Evolutionary conservation across 2,888 invertebrate genomes (phyloP), one percentile per base, ranked within the genome.

Genomic region (Calliopum simillimum): DNA sequence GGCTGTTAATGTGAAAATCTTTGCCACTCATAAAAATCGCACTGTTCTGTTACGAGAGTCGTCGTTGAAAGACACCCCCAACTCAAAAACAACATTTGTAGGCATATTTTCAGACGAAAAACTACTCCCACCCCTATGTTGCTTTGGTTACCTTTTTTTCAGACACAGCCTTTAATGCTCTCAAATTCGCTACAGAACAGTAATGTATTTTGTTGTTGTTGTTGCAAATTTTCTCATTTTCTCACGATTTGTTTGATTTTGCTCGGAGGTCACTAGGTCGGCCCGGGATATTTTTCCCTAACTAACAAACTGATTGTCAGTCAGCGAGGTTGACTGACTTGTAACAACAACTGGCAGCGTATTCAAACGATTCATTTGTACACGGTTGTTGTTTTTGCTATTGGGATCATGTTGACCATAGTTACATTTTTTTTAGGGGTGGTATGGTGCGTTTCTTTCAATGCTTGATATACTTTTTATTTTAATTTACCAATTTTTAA

Each of bases 191-290:
- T 16, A 16, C 13, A 41, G 47, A 64, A 19, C 19, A 19, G 61
- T 58, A 16, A 65, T 69, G 19, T 16, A 21, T 46, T 43, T 23
- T 23, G 16, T 25, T 58, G 11, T 5, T 25, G 56, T 58, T 16
- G 12, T 58, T 23, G 56, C 61, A 53, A 25, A 59, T 67, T 58
- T 49, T 25, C 49, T 47, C 59, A 47, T 33, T 41, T 67, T 47
- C 67, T 49, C 59, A 41, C 58, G 58, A 19, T 47, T 43, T 33
- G 41, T 21, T 47, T 49, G 67, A 49, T 61, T 74, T 75, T 33
- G 71, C 73, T 69, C 79, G 72, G 82, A 85, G 85, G 85, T 86
- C 85, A 85, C 82, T 86, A 85, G 85, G 85, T 86, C 85, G 85
- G 83, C 82, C 85, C 83, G 81, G 84, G 84, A 77, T 78, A 75